These are phyloP conservation scores for Ecliptopera silaceata DNA, from an alignment of 2,888 invertebrate species.

Conservation along the genomic window DNA sequence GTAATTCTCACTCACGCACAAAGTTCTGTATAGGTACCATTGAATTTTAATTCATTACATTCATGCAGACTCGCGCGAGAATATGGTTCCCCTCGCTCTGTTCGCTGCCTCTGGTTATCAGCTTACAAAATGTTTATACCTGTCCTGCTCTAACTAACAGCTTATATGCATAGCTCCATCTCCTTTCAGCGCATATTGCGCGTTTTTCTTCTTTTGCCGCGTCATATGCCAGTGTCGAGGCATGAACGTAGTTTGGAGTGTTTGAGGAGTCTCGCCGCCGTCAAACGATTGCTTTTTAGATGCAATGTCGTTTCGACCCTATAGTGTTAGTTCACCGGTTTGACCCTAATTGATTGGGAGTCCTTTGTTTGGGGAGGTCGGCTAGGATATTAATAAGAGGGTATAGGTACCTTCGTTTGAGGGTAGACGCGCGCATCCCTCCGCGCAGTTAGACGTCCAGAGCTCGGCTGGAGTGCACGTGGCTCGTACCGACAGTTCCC, in stretches of 20 bases:
- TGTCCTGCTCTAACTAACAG: slow-evolving; percentile 64
- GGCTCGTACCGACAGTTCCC: slow-evolving; percentile 55
- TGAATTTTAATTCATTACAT: slow-evolving; percentile 82
- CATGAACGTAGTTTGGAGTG: slow-evolving; percentile 63
- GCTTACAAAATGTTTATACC: slow-evolving; percentile 79
- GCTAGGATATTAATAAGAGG: slow-evolving; percentile 70
- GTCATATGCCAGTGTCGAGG: slow-evolving; percentile 75
- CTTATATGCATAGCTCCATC: slow-evolving; percentile 68
- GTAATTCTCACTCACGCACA: slow-evolving; percentile 62
- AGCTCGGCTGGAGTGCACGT: slow-evolving; percentile 68
- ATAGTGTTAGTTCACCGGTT: slow-evolving; percentile 47
- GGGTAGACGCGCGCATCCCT: slow-evolving; percentile 68
- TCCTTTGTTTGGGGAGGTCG: slow-evolving; percentile 74
- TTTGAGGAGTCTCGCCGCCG: slow-evolving; percentile 59
- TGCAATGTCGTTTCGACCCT: slow-evolving; percentile 39
- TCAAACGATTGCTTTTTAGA: slow-evolving; percentile 50
- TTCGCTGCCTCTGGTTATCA: slow-evolving; percentile 81
- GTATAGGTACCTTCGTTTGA: slow-evolving; percentile 58
- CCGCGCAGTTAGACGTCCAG: slow-evolving; percentile 70
- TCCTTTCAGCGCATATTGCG: slow-evolving; percentile 75
- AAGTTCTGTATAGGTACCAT: slow-evolving; percentile 61
- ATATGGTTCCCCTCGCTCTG: slow-evolving; percentile 80
- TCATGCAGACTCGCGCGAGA: slow-evolving; percentile 79
- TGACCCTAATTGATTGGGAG: slow-evolving; percentile 70
- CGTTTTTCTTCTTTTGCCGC: slow-evolving; percentile 83